These are phyloP conservation scores for Acanthopagrus latus DNA, from an alignment of 2,797 vertebrate species.

Conservation along the genomic window DNA sequence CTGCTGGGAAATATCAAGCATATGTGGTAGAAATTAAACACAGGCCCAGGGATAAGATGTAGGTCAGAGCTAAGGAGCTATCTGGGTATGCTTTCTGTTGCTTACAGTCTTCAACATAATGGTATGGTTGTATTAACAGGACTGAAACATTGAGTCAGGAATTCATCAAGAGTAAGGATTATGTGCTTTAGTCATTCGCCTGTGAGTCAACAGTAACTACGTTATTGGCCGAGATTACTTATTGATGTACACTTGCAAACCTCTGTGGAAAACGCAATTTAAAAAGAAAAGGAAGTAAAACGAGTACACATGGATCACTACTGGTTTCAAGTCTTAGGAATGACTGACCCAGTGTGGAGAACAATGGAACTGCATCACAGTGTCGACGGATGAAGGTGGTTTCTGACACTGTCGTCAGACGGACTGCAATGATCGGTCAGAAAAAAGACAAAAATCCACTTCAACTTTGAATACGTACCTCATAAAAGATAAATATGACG, in stretches of 20 bases:
- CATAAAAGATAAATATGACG: neutral
- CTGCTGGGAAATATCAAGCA: too few species aligned
- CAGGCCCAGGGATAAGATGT: too few species aligned
- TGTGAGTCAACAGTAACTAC: neutral
- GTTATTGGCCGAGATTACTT: neutral
- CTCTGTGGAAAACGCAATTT: too few species aligned
- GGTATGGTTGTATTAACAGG: too few species aligned
- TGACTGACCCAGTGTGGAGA: slow-evolving; percentile 16
- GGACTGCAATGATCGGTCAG: neutral
- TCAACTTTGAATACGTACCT: neutral
- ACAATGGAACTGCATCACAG: neutral
- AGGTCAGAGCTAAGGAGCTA: too few species aligned
- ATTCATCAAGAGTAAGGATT: too few species aligned
- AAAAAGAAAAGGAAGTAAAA: too few species aligned
- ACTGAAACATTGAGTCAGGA: too few species aligned
- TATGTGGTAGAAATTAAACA: too few species aligned
- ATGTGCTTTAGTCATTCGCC: too few species aligned
- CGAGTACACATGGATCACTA: accelerated
- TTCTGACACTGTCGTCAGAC: neutral
- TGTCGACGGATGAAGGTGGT: neutral
- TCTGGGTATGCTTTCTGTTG: too few species aligned
- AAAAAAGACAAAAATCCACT: neutral
- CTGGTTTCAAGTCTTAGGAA: neutral
- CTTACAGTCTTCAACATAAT: too few species aligned
- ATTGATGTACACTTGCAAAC: neutral